Evolutionary conservation across 2,888 invertebrate genomes (phyloP), one percentile per base, ranked within the genome.

Genomic region (Atethmia centrago): DNA sequence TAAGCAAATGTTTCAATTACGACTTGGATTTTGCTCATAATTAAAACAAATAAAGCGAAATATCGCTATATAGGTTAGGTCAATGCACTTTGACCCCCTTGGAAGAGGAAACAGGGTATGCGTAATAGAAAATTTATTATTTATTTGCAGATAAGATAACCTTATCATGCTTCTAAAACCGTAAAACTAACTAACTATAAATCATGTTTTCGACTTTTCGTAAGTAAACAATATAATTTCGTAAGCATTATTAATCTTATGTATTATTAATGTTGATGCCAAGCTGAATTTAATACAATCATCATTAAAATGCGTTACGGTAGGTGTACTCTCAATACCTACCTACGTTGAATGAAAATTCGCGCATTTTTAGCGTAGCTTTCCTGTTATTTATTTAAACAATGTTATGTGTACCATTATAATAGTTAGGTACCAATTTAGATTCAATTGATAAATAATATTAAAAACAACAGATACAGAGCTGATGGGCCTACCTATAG

Each of bases 21-120:
- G 12, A 51, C 7, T 45, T 58, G 12, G 12, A 31, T 49, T 51
- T 36, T 14, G 9, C 25, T 63, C 28, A 40, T 28, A 25, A 10
- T 51, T 21, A 58, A 63, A 51, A 65, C 21, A 53, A 59, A 77
- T n/a, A 56, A 42, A 42, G 21, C 21, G 28, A 74, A 75, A 74
- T 83, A 85, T 55, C 45, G n/a, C 12, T 14, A 1, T 55, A 19
- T 28, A 56, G 56, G 70, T 65, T 65, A 76, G 72, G 83, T 83
- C 80, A 74, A 63, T 76, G 66, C 69, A 71, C 62, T 65, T n/a
- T 74, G 72, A 80, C 74, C 69, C 42, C 47, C 10, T 28, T 51
- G 45, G 4, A 21, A 21, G 28, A 16, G 47, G 40, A 56, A 49
- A 62, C 49, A 36, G 42, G 25, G 12, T 19, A 25, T 25, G 2